phyloP scores from a whole-genome alignment of 2,797 vertebrate genomes.

The Hapalemur alaotrensis region DNA sequence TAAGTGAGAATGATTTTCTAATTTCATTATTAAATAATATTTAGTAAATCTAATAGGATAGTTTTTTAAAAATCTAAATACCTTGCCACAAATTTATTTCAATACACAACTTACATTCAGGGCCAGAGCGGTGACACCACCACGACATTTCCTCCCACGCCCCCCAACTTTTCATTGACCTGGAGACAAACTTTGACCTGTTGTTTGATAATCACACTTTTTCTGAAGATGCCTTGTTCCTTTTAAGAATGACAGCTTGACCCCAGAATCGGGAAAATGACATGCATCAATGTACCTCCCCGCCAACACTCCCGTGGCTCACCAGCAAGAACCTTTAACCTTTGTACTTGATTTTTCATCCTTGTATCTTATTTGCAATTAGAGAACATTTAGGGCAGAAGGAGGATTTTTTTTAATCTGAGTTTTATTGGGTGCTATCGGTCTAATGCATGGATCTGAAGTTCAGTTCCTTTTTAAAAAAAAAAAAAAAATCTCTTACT shows the following conservation, averaged over 20 bases:
- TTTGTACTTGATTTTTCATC: slow-evolving; percentile 80
- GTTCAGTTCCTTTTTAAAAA: slow-evolving; percentile 21
- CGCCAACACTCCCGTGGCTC: slow-evolving; percentile 66
- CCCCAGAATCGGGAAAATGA: slow-evolving; percentile 82
- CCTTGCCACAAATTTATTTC: slow-evolving; percentile 60
- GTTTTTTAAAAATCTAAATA: slow-evolving; percentile 44
- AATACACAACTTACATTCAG: slow-evolving; percentile 61
- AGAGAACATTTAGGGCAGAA: slow-evolving; percentile 66
- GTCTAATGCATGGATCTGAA: slow-evolving; percentile 60
- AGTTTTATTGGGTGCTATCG: slow-evolving; percentile 37
- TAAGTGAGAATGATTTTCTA: slow-evolving; percentile 2
- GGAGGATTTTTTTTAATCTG: slow-evolving; percentile 52
- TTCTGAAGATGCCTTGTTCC: slow-evolving; percentile 84
- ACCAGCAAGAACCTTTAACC: slow-evolving; percentile 82
- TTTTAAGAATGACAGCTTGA: slow-evolving; percentile 83
- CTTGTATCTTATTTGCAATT: slow-evolving; percentile 71
- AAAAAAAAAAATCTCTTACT: neutral
- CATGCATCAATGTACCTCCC: slow-evolving; percentile 81
- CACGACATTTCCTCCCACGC: neutral
- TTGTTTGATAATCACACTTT: slow-evolving; percentile 85
- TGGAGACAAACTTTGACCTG: slow-evolving; percentile 93
- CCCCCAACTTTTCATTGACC: slow-evolving; percentile 86
- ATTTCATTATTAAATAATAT: slow-evolving; percentile 25
- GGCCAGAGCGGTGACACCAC: slow-evolving; percentile 59
- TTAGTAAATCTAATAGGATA: neutral